Conservation (phyloP, 1,140 invertebrate genomes). For the Myzus persicae region DNA sequence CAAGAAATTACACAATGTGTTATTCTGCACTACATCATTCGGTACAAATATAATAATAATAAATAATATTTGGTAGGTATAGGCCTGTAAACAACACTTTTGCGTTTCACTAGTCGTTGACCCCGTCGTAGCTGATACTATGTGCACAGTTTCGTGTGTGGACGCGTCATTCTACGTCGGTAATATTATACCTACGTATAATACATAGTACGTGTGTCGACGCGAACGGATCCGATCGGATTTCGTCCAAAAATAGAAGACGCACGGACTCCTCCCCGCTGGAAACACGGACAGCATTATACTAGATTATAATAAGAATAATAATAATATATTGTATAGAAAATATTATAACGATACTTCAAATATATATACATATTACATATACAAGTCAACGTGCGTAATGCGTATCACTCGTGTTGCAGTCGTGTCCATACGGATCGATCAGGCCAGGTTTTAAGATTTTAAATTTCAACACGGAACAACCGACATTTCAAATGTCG, state of each 20-base stretch:
- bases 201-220: background rate
- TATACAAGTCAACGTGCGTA: no score
- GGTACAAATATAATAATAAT: background rate
- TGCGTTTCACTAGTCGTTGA: background rate
- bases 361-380: no score
- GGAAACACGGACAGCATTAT: background rate
- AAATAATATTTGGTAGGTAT: background rate
- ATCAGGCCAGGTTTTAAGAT: no score
- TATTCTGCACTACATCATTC: background rate
- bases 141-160: background rate
- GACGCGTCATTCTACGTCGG: background rate
- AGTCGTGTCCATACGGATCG: no score
- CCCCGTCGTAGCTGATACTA: background rate
- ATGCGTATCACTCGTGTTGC: no score
- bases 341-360: no score
- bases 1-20: background rate
- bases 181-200: no score
- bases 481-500: no score
- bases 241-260: conserved; percentile 2
- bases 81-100: background rate
- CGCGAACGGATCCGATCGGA: background rate
- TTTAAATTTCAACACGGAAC: no score
- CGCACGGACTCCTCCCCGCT: background rate
- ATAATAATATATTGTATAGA: no score
- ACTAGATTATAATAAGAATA: no score